Evolutionary conservation across 2,113 vertebrate genomes (phyloP).

Genomic region (Typhlomys cinereus): DNA sequence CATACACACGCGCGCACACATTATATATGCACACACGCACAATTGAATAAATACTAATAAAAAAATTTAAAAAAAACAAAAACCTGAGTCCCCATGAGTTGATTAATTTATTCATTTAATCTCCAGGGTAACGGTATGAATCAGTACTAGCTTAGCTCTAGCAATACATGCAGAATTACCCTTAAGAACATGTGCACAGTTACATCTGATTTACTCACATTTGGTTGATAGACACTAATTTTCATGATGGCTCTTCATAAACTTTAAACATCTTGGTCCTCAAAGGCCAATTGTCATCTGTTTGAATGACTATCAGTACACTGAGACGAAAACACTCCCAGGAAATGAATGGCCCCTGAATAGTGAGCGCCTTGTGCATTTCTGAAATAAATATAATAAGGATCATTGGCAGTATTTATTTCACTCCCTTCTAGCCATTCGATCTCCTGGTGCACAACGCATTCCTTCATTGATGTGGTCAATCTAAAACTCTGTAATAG

Average conservation of each 20-base stretch:
- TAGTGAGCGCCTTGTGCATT: background rate
- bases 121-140: background rate
- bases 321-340: background rate
- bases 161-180: background rate
- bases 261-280: background rate
- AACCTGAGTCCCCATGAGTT: background rate
- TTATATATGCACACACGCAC: no score
- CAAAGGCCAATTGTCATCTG: background rate
- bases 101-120: background rate
- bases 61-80: no score
- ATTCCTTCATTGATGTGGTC: background rate
- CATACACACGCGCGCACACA: no score
- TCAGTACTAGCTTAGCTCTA: background rate
- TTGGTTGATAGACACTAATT: background rate
- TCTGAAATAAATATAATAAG: background rate
- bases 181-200: background rate
- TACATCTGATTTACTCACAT: background rate
- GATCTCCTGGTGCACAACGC: background rate
- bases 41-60: no score
- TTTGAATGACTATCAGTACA: background rate
- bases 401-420: background rate
- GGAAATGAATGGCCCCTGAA: background rate
- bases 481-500: background rate
- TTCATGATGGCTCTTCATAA: background rate
- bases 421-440: background rate